Evolutionary conservation across 1,140 invertebrate species (phyloP), one percentile per base, ranked within the genome.

Genomic region (Phymorhynchus buccinoides): DNA sequence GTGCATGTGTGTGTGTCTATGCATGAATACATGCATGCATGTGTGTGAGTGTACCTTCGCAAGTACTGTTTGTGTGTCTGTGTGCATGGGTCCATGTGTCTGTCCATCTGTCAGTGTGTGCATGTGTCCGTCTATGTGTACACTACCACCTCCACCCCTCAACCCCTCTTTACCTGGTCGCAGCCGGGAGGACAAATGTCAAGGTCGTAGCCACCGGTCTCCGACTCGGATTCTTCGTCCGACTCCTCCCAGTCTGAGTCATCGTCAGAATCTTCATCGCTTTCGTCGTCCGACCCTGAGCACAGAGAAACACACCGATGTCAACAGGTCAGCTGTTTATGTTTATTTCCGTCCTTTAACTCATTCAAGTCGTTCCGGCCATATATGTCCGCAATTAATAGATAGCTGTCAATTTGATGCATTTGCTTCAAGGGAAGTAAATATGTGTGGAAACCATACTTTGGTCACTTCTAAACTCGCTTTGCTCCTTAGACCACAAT

Each of bases 111-210:
- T 44, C 79, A 0, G 18, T 9, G 4, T 22, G 18, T 22, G 18
- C n/a, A 12, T 27, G 18, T 62, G 22, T 18, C 22, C 56, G 12
- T 62, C n/a, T n/a, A n/a, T n/a, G n/a, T n/a, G n/a, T n/a, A n/a
- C 12, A 56, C 52, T 12, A 68, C 66, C 4, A 16, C 32, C 37
- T 35, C 71, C 12, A 9, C 32, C 56, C 32, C 6, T 30, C 62
- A 7, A 12, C 32, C 75, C 16, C 41, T 75, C 6, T 79, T 87
- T 73, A 92, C 94, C 83, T 94, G 94, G 78, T 96, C 96, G 90
- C 96, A 96, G 1, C 95, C 96, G 37, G 95, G 93, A 0, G 96
- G 96, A 90, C 96, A 97, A 32, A 96, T 93, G 90, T 95, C 95
- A 86, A 97, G 96, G 90, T 97, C 96, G 35, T 96, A 94, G 66